These are phyloP conservation scores for Microchirus variegatus DNA, from an alignment of 2,797 vertebrate genomes.

Conservation along the genomic window DNA sequence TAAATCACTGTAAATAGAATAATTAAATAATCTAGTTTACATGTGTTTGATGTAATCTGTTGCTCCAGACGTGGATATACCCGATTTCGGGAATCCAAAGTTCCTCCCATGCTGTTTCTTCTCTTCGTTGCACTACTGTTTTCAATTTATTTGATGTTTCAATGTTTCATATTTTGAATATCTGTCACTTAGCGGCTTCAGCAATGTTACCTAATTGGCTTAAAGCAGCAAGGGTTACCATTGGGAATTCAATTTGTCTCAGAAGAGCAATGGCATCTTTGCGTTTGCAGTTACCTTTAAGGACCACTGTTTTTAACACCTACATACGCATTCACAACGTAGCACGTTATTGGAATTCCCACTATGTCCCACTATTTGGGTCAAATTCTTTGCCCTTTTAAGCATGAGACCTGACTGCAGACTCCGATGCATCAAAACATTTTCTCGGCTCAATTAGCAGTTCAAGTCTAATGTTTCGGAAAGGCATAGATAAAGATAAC, in stretches of 20 bases:
- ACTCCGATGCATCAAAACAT: conserved; percentile 45
- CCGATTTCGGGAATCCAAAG: neutral
- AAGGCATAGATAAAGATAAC: conserved; percentile 24
- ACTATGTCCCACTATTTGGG: neutral
- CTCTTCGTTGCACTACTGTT: neutral
- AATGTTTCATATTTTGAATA: conserved; percentile 26
- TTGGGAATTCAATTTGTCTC: conserved; percentile 28
- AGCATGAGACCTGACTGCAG: conserved; percentile 24
- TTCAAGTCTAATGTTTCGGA: conserved; percentile 24
- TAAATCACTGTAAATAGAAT: conserved; percentile 69
- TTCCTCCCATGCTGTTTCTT: conserved; percentile 8
- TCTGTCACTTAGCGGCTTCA: conserved; percentile 31
- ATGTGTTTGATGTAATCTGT: conserved; percentile 63
- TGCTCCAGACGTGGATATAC: conserved; percentile 14
- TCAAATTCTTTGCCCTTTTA: neutral
- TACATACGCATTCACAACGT: neutral
- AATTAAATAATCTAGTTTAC: conserved; percentile 68
- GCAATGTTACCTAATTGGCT: conserved; percentile 48
- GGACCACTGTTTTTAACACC: conserved; percentile 23
- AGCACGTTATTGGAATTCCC: conserved; percentile 10
- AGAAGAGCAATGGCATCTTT: conserved; percentile 29
- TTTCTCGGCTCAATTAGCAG: conserved; percentile 39
- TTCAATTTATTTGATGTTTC: conserved; percentile 11
- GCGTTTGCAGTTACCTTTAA: conserved; percentile 37
- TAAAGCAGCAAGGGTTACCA: conserved; percentile 31